phyloP scores from a whole-genome alignment of 2,113 vertebrate genomes.

The Alces alces region DNA sequence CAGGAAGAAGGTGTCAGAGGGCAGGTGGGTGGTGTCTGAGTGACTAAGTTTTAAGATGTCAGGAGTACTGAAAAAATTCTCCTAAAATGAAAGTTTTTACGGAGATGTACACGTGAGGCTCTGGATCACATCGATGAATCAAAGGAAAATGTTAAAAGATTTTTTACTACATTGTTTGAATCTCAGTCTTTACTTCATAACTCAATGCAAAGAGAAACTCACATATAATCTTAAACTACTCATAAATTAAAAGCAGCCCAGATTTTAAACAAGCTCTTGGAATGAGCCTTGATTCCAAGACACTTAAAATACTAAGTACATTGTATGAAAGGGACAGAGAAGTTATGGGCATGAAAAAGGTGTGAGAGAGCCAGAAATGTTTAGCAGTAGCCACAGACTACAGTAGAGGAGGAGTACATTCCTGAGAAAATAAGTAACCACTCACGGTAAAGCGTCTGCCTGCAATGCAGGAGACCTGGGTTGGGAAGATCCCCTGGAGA shows the following conservation, averaged over 20 bases:
- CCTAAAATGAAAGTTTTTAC: background rate
- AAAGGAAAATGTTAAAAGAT: background rate
- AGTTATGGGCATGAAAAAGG: background rate
- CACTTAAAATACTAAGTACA: background rate
- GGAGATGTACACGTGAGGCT: background rate
- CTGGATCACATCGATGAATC: background rate
- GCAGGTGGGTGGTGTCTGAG: conserved; percentile 38
- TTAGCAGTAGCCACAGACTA: background rate
- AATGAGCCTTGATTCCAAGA: background rate
- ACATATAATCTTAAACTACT: background rate
- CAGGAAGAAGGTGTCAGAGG: conserved; percentile 49
- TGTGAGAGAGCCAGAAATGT: background rate
- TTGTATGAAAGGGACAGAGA: background rate
- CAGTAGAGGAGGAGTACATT: background rate
- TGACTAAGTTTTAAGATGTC: conserved; percentile 45
- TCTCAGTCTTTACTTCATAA: background rate
- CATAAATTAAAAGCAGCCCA: background rate
- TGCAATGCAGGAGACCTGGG: background rate
- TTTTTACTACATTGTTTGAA: conserved; percentile 13
- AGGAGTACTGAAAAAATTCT: background rate
- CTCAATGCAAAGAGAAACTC: background rate
- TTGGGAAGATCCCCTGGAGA: background rate
- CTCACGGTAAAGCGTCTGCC: background rate
- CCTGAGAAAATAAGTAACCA: background rate
- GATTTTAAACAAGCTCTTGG: background rate